Evolutionary conservation across 2,797 vertebrate species (phyloP), one percentile per base, ranked within the genome.

Genomic region (Enteromius unitaeniatus): DNA sequence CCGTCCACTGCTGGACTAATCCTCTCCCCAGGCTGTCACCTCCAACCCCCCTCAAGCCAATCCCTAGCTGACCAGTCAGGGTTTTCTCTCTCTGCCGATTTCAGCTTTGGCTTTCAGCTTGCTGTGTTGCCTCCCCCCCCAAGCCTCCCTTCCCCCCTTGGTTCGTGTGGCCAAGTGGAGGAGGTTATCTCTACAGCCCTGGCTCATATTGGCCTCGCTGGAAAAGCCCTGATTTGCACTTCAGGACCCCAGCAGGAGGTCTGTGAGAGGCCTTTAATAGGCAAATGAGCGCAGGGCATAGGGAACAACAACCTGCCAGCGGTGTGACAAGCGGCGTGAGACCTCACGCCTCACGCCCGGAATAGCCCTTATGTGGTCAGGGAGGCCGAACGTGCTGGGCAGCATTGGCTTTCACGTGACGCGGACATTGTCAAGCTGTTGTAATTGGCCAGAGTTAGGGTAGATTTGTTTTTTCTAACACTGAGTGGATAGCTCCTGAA

Each of bases 241-340:
- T 95, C 94, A 95, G 93, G 94, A 93, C 93, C 97, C 93, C 97
- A 94, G 97, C 96, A 96, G 96, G 96, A 94, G 95, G 95, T 93
- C 94, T 74, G 34, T 85, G 83, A 80, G 79, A 79, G 83, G 88
- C 91, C 92, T 95, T 96, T 96, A 95, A 94, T 95, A 96, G 95
- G 93, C 93, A 96, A 96, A 96, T 97, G 95, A 96, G 93, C 93
- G 91, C 93, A 93, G 95, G 93, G 92, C 92, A 91, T 91, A 92
- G 93, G 94, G 96, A 95, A 95, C 93, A 86, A 75, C 79, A 85
- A 92, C 87, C 60, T 79, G 81, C 21, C 72, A 45, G 55, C 1
- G 37, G 65, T 40, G 75, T 60, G 82, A 78, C 75, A 51, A 79
- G 75, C 7, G 31, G 75, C 23, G 93, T 65, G 79, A 93, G 85